Conservation (phyloP, 1,140 invertebrate genomes). For the Pachypsylla venusta region DNA sequence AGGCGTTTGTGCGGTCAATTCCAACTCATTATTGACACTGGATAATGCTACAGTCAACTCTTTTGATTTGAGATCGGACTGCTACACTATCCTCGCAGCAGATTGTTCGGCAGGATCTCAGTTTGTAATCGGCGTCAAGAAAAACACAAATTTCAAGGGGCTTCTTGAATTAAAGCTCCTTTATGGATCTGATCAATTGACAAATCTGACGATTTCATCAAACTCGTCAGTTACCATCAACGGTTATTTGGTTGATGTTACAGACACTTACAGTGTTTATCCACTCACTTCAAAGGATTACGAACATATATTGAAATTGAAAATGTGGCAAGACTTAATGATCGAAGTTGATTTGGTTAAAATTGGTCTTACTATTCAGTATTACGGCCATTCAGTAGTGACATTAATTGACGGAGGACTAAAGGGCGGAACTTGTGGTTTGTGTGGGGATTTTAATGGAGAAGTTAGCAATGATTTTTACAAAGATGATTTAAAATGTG, state of each 20-base stretch:
- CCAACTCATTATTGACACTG: slow-evolving; percentile 22
- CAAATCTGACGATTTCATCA: slow-evolving; percentile 2
- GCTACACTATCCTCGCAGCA: slow-evolving; percentile 24
- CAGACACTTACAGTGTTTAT: neutral
- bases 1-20: slow-evolving; percentile 25
- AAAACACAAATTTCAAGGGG: slow-evolving; percentile 10
- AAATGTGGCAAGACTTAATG: slow-evolving; percentile 13
- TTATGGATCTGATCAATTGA: neutral
- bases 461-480: slow-evolving; percentile 24
- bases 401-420: slow-evolving; percentile 23
- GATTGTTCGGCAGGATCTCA: slow-evolving; percentile 23
- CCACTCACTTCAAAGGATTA: neutral
- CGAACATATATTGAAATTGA: slow-evolving; percentile 7
- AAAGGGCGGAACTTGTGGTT: slow-evolving; percentile 24
- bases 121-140: slow-evolving; percentile 25
- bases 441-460: slow-evolving; percentile 27
- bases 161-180: slow-evolving; percentile 10
- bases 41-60: slow-evolving; percentile 24
- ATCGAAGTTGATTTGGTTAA: slow-evolving; percentile 23
- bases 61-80: slow-evolving; percentile 16
- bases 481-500: slow-evolving; percentile 10
- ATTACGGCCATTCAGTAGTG: slow-evolving; percentile 25
- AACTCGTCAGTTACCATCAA: neutral
- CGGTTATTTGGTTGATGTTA: neutral
- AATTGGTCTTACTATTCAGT: slow-evolving; percentile 23